Conservation (phyloP, 2,113 vertebrate species). For the Climacteris rufus region DNA sequence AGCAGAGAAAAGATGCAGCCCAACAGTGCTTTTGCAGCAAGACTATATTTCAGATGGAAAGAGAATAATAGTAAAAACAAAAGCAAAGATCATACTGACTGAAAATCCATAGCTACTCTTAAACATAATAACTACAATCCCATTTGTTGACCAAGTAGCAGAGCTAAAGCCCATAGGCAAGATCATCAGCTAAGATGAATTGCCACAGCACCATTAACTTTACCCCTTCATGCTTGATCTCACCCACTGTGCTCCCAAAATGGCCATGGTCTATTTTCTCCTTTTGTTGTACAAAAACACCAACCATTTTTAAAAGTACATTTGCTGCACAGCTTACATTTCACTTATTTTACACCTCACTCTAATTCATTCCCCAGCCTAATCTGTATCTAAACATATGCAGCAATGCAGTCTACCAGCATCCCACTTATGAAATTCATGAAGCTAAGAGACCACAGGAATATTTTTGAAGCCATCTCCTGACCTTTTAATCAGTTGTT, state of each 20-base stretch:
- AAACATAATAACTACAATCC: background rate
- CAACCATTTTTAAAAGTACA: background rate
- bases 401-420: background rate
- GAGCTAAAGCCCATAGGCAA: background rate
- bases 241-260: background rate
- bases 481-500: constrained; percentile 35
- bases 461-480: background rate
- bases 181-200: background rate
- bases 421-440: background rate
- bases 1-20: background rate
- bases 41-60: background rate
- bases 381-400: background rate
- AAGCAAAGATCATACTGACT: constrained; percentile 33
- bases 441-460: background rate
- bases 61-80: background rate
- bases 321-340: constrained; percentile 27
- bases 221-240: background rate
- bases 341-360: constrained; percentile 47
- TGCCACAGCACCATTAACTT: background rate
- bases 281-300: background rate
- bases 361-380: constrained; percentile 3
- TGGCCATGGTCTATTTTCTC: background rate
- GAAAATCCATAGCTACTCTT: constrained; percentile 34
- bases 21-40: background rate
- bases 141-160: background rate